phyloP scores from a whole-genome alignment of 2,888 invertebrate species.

The Plebejus anna region DNA sequence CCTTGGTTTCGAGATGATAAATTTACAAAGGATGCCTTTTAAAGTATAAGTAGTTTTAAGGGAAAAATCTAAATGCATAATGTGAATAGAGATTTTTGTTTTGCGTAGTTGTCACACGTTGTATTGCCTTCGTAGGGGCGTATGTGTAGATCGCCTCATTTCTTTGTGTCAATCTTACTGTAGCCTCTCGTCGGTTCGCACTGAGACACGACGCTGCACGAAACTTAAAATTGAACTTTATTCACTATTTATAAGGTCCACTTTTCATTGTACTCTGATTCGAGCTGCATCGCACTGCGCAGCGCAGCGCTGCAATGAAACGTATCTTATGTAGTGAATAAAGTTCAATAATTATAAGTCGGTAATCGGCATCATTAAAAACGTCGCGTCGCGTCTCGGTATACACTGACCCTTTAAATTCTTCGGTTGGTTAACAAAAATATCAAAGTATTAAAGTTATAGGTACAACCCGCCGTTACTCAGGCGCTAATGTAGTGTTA shows the following conservation, averaged over 20 bases:
- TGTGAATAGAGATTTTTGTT: slow-evolving; percentile 62
- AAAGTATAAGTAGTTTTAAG: slow-evolving; percentile 73
- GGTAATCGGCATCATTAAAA: background rate
- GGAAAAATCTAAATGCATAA: slow-evolving; percentile 59
- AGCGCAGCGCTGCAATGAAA: background rate
- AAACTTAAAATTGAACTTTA: background rate
- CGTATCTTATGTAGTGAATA: background rate
- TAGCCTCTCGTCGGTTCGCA: slow-evolving; percentile 16
- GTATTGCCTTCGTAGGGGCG: slow-evolving; percentile 54
- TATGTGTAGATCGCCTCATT: slow-evolving; percentile 48
- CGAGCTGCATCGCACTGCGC: background rate
- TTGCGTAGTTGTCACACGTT: slow-evolving; percentile 58
- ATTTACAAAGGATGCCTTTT: slow-evolving; percentile 73
- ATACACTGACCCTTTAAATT: background rate
- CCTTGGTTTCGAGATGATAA: slow-evolving; percentile 57
- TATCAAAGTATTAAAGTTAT: slow-evolving; percentile 9
- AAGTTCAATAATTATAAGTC: background rate
- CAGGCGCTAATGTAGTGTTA: slow-evolving; percentile 27
- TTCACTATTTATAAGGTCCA: background rate
- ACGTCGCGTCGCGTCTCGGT: background rate
- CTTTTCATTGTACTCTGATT: background rate
- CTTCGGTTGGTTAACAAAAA: background rate
- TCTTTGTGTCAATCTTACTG: slow-evolving; percentile 39
- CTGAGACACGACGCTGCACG: background rate
- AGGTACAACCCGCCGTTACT: background rate